Percentiles rank a stretch among this genome's conserved stretches.
Conservation (phyloP, 2,888 invertebrate genomes). For the Xestia sexstrigata region DNA sequence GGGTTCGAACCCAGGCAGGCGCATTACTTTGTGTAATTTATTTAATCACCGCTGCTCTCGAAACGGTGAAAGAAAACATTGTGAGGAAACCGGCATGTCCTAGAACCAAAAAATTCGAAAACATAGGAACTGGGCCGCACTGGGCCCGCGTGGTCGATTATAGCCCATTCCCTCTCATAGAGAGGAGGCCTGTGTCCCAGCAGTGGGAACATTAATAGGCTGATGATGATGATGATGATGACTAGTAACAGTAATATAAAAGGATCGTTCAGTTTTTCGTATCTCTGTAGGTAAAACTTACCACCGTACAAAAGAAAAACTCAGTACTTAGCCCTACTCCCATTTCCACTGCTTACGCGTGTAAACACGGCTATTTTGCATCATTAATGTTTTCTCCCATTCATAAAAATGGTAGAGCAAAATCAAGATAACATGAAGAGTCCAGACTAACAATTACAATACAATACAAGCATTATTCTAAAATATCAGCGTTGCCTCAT, state of each 20-base stretch:
- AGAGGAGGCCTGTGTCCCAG: too few relatives aligned
- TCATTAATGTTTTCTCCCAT: constrained; percentile 40
- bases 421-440: constrained; percentile 44
- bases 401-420: constrained; percentile 18
- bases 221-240: too few relatives aligned
- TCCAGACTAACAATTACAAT: constrained; percentile 51
- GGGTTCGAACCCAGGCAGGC: too few relatives aligned
- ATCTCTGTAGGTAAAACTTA: neutral
- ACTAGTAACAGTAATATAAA: neutral
- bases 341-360: neutral
- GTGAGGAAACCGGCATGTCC: too few relatives aligned
- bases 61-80: too few relatives aligned
- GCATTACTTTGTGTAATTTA: too few relatives aligned
- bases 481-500: constrained; percentile 57
- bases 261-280: neutral
- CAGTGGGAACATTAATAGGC: too few relatives aligned
- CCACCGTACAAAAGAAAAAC: neutral
- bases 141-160: too few relatives aligned
- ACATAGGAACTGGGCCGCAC: too few relatives aligned
- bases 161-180: too few relatives aligned
- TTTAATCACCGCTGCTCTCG: too few relatives aligned
- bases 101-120: too few relatives aligned
- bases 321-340: neutral
- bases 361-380: neutral
- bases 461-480: constrained; percentile 53